These are phyloP conservation scores for Lacerta agilis DNA, from an alignment of 2,797 vertebrate genomes.

Conservation along the genomic window DNA sequence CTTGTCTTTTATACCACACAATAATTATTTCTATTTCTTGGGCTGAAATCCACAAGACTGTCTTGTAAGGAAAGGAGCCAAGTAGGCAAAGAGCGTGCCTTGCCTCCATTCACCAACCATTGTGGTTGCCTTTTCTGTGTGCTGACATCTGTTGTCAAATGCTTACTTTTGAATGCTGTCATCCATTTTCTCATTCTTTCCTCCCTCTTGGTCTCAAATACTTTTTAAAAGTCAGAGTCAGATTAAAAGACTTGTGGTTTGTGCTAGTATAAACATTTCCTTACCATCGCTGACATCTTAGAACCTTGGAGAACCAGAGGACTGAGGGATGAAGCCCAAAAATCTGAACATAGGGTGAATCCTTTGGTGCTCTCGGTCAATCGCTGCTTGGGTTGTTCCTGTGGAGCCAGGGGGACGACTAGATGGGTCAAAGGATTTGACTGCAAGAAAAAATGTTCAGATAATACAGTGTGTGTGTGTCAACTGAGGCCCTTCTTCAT, in stretches of 20 bases:
- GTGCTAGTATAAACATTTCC: not conserved
- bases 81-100: not conserved
- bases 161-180: not conserved
- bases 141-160: not conserved
- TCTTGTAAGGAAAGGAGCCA: not conserved
- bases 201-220: not conserved
- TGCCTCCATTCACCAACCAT: not conserved
- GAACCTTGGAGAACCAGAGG: not conserved
- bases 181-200: not conserved
- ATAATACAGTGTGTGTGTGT: not conserved
- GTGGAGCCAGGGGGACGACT: not conserved
- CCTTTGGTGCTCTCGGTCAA: too few relatives aligned
- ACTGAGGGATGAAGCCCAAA: not conserved
- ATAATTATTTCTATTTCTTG: not conserved
- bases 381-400: not conserved
- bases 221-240: not conserved
- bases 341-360: not conserved
- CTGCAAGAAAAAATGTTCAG: slow-evolving; percentile 23
- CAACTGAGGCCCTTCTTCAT: too few relatives aligned
- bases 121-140: not conserved
- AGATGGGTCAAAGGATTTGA: slow-evolving; percentile 16
- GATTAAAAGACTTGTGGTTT: not conserved
- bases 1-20: not conserved
- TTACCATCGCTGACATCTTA: not conserved
- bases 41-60: not conserved